phyloP scores from a whole-genome alignment of 2,797 vertebrate species.

The Acanthurus leucopareius region DNA sequence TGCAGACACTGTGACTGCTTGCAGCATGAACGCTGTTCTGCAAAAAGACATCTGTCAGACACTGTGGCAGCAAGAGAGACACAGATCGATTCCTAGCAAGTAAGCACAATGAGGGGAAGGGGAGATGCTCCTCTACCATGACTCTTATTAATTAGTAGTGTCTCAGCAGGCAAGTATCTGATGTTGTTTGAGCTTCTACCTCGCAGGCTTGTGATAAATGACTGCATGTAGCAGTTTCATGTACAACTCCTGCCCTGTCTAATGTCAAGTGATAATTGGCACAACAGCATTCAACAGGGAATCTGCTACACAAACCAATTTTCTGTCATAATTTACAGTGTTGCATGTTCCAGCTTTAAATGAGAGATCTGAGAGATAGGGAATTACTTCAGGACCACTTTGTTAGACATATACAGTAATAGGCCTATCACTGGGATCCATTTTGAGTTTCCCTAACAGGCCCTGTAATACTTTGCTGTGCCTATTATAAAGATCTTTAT shows the following conservation, averaged over 20 bases:
- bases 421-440: conserved; percentile 58
- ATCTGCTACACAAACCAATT: conserved; percentile 38
- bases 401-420: conserved; percentile 61
- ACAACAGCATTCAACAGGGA: conserved; percentile 7
- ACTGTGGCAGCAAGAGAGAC: conserved; percentile 74
- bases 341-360: conserved; percentile 44
- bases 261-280: conserved; percentile 55
- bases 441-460: conserved; percentile 60
- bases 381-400: conserved; percentile 51
- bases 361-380: conserved; percentile 41
- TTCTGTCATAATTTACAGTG: conserved; percentile 29
- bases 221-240: conserved; percentile 67
- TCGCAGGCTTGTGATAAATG: conserved; percentile 55
- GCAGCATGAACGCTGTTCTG: conserved; percentile 55
- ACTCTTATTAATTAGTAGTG: conserved; percentile 85
- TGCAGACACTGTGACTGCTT: conserved; percentile 71
- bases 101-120: conserved; percentile 77
- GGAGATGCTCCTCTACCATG: conserved; percentile 66
- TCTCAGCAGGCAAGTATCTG: conserved; percentile 74
- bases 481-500: conserved; percentile 71
- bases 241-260: conserved; percentile 58
- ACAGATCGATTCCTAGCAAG: conserved; percentile 81
- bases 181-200: conserved; percentile 64
- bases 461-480: conserved; percentile 57
- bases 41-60: conserved; percentile 78